Evolutionary conservation across 2,113 vertebrate species (phyloP), one percentile per base, ranked within the genome.

Genomic region (Actinemys pallida): DNA sequence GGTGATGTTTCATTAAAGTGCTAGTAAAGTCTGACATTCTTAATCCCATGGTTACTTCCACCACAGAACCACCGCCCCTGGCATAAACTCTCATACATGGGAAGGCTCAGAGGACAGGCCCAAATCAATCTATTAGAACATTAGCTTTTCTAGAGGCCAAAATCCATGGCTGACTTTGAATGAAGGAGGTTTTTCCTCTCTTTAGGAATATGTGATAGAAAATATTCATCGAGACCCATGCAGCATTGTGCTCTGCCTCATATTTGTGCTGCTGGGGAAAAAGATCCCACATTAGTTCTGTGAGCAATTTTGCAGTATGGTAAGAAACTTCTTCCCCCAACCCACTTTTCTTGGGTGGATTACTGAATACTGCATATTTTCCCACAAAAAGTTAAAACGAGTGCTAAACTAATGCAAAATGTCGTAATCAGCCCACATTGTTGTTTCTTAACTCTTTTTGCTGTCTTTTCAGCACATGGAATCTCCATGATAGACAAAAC

Each of bases 1-100:
- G 76, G 84, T 91, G 86, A 91, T 86, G 94, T 95, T 94, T 96
- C 93, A 87, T 92, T 92, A 13, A 95, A 90, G 62, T 59, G 80
- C 96, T 95, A 94, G 85, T 90, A 56, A 94, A 92, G 56, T 90
- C 91, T 94, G 89, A 91, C 47, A 2, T 90, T 94, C 20, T 83
- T 96, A 84, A 89, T 94, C 59, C 86, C 0, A 0, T 50, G 54
- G 9, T 91, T 93, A n/a, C 56, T 88, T 95, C 84, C 16, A 25
- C 53, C 90, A 45, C 49, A 90, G 82, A 92, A 86, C 24, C 75
- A 49, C 8, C 79, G 8, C 42, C 91, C 90, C 35, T 91, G 87
- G 50, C 82, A 31, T 84, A 52, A 81, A 57, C 9, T 80, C 0
- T 1, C 0, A 79, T 84, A 52, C 59, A 47, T 56, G 92, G 47